These are phyloP conservation scores for Lophura nycthemera DNA, from an alignment of 2,113 vertebrate species.

Conservation along the genomic window DNA sequence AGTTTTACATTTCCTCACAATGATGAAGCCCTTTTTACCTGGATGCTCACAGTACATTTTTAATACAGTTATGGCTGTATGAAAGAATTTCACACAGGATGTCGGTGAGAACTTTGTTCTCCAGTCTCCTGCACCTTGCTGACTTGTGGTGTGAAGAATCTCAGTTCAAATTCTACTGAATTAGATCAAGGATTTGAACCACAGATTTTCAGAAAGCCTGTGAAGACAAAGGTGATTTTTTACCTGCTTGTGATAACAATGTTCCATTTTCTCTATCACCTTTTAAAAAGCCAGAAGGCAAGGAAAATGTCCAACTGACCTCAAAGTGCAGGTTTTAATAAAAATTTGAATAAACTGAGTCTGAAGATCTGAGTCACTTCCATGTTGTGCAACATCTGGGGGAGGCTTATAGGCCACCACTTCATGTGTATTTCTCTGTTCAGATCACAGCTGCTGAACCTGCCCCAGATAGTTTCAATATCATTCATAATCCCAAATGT, in stretches of 20 bases:
- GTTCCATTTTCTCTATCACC: neutral
- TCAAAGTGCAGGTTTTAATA: neutral
- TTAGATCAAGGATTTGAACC: neutral
- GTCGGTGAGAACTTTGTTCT: neutral
- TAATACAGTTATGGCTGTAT: neutral
- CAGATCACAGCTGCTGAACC: neutral
- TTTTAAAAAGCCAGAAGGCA: neutral
- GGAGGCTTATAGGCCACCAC: neutral
- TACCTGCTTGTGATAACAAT: neutral
- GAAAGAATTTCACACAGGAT: neutral
- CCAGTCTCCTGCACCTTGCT: accelerated
- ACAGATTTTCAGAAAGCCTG: neutral
- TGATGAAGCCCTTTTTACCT: neutral
- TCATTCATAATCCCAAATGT: slow-evolving; percentile 54
- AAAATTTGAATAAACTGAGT: neutral
- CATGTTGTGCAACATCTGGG: slow-evolving; percentile 35
- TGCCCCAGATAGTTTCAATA: slow-evolving; percentile 50
- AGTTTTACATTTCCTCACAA: neutral
- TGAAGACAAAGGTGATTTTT: neutral
- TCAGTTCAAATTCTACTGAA: neutral
- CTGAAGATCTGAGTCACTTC: slow-evolving; percentile 56
- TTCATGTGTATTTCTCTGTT: neutral
- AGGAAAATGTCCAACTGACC: neutral
- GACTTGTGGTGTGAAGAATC: neutral
- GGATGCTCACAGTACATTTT: neutral